These are phyloP conservation scores for Laothoe populi DNA, from an alignment of 2,888 invertebrate genomes.

Conservation along the genomic window DNA sequence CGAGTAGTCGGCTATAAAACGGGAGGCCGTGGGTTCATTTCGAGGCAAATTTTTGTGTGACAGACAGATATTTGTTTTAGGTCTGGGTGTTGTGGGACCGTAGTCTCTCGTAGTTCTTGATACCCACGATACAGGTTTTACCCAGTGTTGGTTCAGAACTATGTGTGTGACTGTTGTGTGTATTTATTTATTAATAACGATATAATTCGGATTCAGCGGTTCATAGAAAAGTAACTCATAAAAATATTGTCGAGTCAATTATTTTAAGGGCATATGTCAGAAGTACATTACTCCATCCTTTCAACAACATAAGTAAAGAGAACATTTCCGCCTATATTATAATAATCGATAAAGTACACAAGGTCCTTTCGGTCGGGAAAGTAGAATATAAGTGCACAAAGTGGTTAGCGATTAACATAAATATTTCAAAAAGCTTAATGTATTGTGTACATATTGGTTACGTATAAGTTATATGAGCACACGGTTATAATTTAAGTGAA, in stretches of 20 bases:
- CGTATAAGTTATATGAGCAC: neutral
- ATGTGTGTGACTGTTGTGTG: too few species aligned
- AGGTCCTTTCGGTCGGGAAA: neutral
- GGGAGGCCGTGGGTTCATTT: too few species aligned
- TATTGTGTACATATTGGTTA: neutral
- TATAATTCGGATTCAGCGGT: too few species aligned
- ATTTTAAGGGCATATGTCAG: neutral
- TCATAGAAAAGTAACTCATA: neutral
- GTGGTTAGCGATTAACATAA: neutral
- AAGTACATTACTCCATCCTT: neutral
- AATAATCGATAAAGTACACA: neutral
- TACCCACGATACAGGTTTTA: too few species aligned
- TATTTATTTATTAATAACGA: too few species aligned
- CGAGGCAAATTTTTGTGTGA: too few species aligned
- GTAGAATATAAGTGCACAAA: neutral
- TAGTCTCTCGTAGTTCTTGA: too few species aligned
- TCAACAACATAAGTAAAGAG: slow-evolving; percentile 6
- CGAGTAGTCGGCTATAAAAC: too few species aligned
- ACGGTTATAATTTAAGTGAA: too few species aligned
- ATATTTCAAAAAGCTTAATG: neutral
- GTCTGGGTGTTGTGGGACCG: too few species aligned
- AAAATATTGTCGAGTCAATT: neutral
- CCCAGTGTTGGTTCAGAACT: too few species aligned
- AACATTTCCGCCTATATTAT: slow-evolving; percentile 10
- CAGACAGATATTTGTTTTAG: too few species aligned